Percentiles rank a stretch among this genome's conserved stretches.
These are phyloP conservation scores for Tyria jacobaeae DNA, from an alignment of 2,888 invertebrate species.

Conservation along the genomic window DNA sequence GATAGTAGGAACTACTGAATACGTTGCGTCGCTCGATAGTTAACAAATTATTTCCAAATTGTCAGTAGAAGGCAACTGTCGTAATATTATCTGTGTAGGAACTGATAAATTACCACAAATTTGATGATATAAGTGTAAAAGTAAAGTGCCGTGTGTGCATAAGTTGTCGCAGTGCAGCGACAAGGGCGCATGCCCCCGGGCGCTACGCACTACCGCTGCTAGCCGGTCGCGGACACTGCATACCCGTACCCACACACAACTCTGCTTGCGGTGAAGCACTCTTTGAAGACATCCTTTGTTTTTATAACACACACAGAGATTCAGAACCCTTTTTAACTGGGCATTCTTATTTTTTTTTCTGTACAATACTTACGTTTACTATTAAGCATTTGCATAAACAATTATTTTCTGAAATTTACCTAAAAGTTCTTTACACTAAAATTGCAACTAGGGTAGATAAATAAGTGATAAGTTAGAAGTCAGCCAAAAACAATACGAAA, in stretches of 20 bases:
- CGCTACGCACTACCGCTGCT: slow-evolving; percentile 33
- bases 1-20: too few species aligned
- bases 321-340: slow-evolving; percentile 25
- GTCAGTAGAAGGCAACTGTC: neutral
- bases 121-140: slow-evolving; percentile 19
- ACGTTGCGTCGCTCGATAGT: neutral
- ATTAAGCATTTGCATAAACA: neutral
- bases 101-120: slow-evolving; percentile 1
- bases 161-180: slow-evolving; percentile 77
- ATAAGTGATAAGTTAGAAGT: slow-evolving; percentile 21
- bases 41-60: neutral
- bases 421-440: too few species aligned
- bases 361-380: neutral
- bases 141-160: slow-evolving; percentile 33
- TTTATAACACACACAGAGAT: slow-evolving; percentile 34
- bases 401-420: neutral
- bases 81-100: neutral
- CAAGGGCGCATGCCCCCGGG: slow-evolving; percentile 67
- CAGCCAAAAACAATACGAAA: slow-evolving; percentile 17
- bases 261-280: slow-evolving; percentile 36
- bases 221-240: slow-evolving; percentile 44
- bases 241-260: slow-evolving; percentile 44
- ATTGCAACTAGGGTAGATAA: neutral
- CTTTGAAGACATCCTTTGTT: slow-evolving; percentile 50
- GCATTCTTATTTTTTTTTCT: slow-evolving; percentile 22